These are phyloP conservation scores for Ophiodon elongatus DNA, from an alignment of 2,113 vertebrate genomes.

Conservation along the genomic window DNA sequence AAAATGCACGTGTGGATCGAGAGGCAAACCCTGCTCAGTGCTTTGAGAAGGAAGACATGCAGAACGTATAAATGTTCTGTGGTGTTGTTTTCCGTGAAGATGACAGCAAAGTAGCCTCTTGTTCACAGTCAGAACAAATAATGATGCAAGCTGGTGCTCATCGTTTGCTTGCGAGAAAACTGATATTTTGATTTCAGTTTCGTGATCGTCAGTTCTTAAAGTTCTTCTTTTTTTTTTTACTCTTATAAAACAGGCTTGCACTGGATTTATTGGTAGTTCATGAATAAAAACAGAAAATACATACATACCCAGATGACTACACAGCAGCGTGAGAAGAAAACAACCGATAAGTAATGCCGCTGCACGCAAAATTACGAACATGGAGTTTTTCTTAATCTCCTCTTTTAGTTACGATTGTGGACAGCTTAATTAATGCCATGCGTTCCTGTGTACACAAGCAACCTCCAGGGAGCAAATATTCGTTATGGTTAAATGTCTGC, in stretches of 20 bases:
- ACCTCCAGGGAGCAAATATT: slow-evolving; percentile 52
- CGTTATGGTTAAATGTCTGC: slow-evolving; percentile 46
- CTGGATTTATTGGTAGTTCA: slow-evolving; percentile 4
- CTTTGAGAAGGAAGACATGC: slow-evolving; percentile 41
- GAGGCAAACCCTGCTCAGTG: not conserved
- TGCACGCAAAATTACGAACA: not conserved
- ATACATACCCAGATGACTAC: not conserved
- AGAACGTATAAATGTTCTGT: not conserved
- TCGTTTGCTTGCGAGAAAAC: slow-evolving; percentile 12
- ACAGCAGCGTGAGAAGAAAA: slow-evolving; percentile 12
- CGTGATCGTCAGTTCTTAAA: not conserved
- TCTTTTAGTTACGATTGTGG: slow-evolving; percentile 35
- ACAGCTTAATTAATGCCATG: slow-evolving; percentile 61
- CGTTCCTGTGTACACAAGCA: slow-evolving; percentile 34
- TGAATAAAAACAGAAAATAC: slow-evolving; percentile 16
- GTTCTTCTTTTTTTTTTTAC: not conserved
- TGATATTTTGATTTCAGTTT: slow-evolving; percentile 6
- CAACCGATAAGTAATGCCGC: slow-evolving; percentile 10
- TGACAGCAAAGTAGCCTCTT: slow-evolving; percentile 10
- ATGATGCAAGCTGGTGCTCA: slow-evolving; percentile 22
- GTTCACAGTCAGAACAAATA: slow-evolving; percentile 24
- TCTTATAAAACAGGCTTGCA: not conserved
- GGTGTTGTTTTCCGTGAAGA: slow-evolving; percentile 3
- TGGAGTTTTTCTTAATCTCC: slow-evolving; percentile 11
- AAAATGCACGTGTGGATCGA: slow-evolving; percentile 16